Evolutionary conservation across 2,113 vertebrate genomes (phyloP), one percentile per base, ranked within the genome.

Genomic region (Aptenodytes patagonicus): DNA sequence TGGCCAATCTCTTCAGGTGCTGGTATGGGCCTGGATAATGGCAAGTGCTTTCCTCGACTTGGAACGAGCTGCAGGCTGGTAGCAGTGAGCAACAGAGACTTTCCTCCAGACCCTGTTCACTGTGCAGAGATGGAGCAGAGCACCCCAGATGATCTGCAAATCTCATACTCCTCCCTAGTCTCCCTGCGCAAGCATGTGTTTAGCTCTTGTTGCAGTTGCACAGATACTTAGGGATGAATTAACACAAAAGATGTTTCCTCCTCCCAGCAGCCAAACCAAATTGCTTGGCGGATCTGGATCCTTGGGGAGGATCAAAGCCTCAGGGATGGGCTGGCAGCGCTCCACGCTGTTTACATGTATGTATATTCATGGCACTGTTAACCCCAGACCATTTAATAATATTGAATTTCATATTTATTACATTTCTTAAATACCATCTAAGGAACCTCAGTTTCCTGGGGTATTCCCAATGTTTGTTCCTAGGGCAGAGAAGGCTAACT

Each of bases 271-370:
- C 89, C 78, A 93, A 89, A 86, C 87, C 90, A 87, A 95, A 64
- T 38, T 83, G 71, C 49, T 80, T 84, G 77, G 54, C 87, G 68
- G 86, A 70, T 49, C 72, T 70, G 71, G 62, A 32, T 92, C 85
- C 31, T n/a, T 19, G 9, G 70, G 91, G 84, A 95, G 29, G 88
- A 95, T 91, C 88, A 90, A 87, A 94, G 93, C 82, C 78, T 73
- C 3, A 0, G 62, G 75, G 62, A 80, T 89, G 66, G 72, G 65
- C 92, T 96, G 91, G 68, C 81, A 94, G 60, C 3, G 0, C n/a
- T 83, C 71, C 3, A 8, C 0, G 17, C 49, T 75, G 51, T 91
- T 93, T 44, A 49, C 57, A 47, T 75, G 52, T 72, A 69, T 89
- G 76, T n/a, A 20, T 88, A 64, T 72, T 96, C 57, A 54, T 46